Base-by-base conservation (phyloP, 2,797 vertebrate species). In the Rhinella marina region DNA sequence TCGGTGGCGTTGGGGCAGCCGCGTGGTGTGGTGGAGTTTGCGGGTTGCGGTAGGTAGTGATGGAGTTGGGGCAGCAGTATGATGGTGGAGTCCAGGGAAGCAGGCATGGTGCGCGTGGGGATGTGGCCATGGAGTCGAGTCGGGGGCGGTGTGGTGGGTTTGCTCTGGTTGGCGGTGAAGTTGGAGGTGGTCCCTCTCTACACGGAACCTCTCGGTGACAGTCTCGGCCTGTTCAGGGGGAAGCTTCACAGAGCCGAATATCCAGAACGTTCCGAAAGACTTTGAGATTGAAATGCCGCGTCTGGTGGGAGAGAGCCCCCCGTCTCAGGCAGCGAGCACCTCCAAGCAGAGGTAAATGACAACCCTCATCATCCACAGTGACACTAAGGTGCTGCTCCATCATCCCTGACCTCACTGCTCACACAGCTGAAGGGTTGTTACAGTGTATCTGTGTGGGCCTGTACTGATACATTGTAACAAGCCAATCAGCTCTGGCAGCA, bases 201-300 rank as follows among this genome's bases (percentile, higher is more conserved):
- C 41, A 41, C 5, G 41, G 19, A 61, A 11, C 23, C 21, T 10
- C 61, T 9, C 9, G 7, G 19, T 16, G 27, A 19, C 25, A 1
- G 0, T n/a, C 2, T n/a, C 2, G 21, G 19, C 12, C 10, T 54
- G 10, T 92, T 91, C 92, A 99, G 98, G 98, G 88, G 95, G 99
- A 90, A 97, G 96, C 91, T 99, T 99, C 91, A 96, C 88, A 41
- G 98, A 99, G 90, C 98, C 98, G 87, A 99, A 99, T 93, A 96
- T 99, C 92, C 98, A 99, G 94, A 99, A 97, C 1, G 96, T 99
- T 32, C 98, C 98, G 64, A 98, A 97, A 95, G 97, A 99, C 93
- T 99, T 99, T 96, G 97, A 99, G 93, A 99, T 99, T 83, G 90
- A 94, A 91, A 97, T 99, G 97, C 95, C 97, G 17, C 94, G 94